Conservation (phyloP, 2,113 vertebrate genomes). For the Engystomops pustulosus region DNA sequence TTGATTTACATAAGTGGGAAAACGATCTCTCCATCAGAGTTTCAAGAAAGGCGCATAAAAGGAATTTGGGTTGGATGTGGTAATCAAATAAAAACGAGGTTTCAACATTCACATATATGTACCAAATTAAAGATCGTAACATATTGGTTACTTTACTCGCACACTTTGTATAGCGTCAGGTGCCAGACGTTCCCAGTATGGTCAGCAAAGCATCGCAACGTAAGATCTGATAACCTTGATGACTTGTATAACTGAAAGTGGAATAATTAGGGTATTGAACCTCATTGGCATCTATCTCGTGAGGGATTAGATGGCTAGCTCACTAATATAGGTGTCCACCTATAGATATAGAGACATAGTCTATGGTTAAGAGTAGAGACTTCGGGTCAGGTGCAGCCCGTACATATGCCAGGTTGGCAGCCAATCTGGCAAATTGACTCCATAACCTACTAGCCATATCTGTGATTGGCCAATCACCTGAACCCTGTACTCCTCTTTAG, state of each 20-base stretch:
- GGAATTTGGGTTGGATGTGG: neutral
- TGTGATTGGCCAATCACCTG: too few relatives aligned
- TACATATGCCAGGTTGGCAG: too few relatives aligned
- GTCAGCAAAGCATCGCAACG: neutral
- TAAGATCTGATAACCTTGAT: neutral
- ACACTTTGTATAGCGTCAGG: neutral
- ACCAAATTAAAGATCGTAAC: neutral
- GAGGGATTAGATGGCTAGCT: neutral
- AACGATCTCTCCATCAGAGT: neutral
- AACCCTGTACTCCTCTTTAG: too few relatives aligned
- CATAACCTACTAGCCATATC: too few relatives aligned
- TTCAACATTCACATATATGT: neutral
- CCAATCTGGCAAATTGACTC: too few relatives aligned
- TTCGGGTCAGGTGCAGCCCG: too few relatives aligned
- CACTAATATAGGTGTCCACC: too few relatives aligned
- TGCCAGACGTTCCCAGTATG: neutral
- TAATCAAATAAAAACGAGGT: neutral
- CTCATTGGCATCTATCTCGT: neutral
- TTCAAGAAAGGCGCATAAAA: neutral
- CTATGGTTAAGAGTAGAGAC: neutral
- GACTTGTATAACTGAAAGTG: too few relatives aligned
- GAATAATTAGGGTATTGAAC: neutral
- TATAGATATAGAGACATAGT: neutral
- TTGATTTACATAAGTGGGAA: slow-evolving; percentile 21
- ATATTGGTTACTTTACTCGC: neutral